These are phyloP conservation scores for Xanthia togata DNA, from an alignment of 2,888 invertebrate species.

Conservation along the genomic window DNA sequence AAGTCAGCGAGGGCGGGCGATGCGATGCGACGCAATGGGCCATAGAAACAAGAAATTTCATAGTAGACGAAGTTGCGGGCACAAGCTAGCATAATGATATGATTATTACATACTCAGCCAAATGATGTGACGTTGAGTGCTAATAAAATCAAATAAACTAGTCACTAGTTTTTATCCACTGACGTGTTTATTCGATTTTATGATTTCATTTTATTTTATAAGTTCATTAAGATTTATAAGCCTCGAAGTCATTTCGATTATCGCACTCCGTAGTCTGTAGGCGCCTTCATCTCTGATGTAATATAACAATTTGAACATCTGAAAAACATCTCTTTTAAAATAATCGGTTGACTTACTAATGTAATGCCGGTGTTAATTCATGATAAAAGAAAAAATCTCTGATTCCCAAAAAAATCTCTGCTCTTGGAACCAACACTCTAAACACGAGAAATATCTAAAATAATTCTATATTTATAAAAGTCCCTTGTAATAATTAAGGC, in stretches of 20 bases:
- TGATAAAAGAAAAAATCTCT: slow-evolving; percentile 4
- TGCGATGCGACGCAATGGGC: not conserved
- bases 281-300: slow-evolving; percentile 25
- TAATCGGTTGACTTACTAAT: slow-evolving; percentile 16
- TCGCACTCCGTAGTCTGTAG: slow-evolving; percentile 15
- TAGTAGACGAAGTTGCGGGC: not conserved
- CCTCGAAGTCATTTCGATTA: slow-evolving; percentile 38
- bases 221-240: slow-evolving; percentile 46
- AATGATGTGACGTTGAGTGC: slow-evolving; percentile 46
- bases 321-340: slow-evolving; percentile 7
- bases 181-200: too few species aligned
- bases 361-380: slow-evolving; percentile 22
- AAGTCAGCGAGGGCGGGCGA: not conserved
- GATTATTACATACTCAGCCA: slow-evolving; percentile 10
- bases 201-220: too few species aligned
- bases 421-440: slow-evolving; percentile 9
- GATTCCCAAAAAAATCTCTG: slow-evolving; percentile 4
- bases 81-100: not conserved
- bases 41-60: not conserved
- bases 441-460: slow-evolving; percentile 14
- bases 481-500: slow-evolving; percentile 55
- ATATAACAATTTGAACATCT: slow-evolving; percentile 15
- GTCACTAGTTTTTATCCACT: slow-evolving; percentile 37
- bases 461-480: slow-evolving; percentile 34
- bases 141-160: slow-evolving; percentile 53